Conservation (phyloP, 2,888 invertebrate genomes). For the Drosophila cognata region DNA sequence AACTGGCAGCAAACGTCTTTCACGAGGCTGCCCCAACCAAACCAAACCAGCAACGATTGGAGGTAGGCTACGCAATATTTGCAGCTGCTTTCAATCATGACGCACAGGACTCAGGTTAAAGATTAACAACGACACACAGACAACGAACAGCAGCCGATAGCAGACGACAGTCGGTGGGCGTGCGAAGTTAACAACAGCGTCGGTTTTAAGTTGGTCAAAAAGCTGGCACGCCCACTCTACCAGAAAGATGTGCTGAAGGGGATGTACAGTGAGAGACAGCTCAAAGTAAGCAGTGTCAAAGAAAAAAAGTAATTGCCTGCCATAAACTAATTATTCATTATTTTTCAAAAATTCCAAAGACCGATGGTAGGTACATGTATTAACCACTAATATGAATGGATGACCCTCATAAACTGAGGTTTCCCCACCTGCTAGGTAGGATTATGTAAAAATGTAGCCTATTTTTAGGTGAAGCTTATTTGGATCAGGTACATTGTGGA, state of each 20-base stretch:
- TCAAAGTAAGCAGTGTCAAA: no score
- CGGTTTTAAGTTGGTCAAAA: constrained; percentile 28
- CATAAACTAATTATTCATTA: no score
- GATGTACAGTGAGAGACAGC: neutral
- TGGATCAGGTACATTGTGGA: no score
- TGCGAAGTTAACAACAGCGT: constrained; percentile 12
- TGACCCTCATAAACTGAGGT: no score
- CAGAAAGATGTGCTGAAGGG: no score
- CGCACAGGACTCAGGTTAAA: constrained; percentile 77
- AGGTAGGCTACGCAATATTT: constrained; percentile 58
- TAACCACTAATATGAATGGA: no score
- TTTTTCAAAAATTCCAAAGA: no score
- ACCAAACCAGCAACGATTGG: constrained; percentile 7
- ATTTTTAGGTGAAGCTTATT: no score
- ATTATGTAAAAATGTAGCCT: no score
- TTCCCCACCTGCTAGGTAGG: no score
- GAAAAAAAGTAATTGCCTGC: no score
- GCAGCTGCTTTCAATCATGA: constrained; percentile 78
- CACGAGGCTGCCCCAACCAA: neutral
- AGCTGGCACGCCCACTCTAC: constrained; percentile 33
- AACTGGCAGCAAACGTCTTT: constrained; percentile 26
- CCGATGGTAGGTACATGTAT: no score
- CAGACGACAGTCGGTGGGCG: neutral
- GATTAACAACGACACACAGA: constrained; percentile 65
- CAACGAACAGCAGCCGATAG: constrained; percentile 7